A percentile compares a stretch with the other conserved stretches of the same genome.
Evolutionary conservation across 53 echinoderm and acorn worm genomes (phyloP).

Genomic region (Paracentrotus lividus): DNA sequence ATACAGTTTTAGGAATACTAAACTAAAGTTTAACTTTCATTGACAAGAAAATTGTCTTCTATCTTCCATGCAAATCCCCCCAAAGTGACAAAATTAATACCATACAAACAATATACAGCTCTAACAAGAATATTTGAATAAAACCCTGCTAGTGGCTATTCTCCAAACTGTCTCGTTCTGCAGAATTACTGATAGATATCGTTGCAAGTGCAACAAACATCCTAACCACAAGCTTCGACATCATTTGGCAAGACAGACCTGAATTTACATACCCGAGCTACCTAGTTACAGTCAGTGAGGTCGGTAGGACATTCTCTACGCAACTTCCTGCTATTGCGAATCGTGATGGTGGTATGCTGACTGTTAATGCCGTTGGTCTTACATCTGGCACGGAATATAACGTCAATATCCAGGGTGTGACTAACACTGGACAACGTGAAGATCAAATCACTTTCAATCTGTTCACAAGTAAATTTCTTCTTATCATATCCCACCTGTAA

Average conservation of each 20-base stretch:
- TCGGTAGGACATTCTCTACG: constrained; percentile 25
- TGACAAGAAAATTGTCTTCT: no score
- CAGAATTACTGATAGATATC: background rate
- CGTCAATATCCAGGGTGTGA: constrained; percentile 42
- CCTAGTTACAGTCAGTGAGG: constrained; percentile 29
- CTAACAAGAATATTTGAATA: no score
- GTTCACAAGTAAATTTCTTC: constrained; percentile 47
- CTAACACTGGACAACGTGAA: background rate
- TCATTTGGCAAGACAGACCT: constrained; percentile 53
- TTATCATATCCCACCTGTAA: no score
- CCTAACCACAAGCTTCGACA: constrained; percentile 60
- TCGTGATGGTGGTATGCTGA: background rate
- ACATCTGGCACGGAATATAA: constrained; percentile 51
- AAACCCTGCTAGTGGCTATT: no score
- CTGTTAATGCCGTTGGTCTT: constrained; percentile 13
- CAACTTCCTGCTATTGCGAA: background rate
- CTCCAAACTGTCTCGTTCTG: background rate
- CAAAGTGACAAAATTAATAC: no score
- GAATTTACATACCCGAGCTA: constrained; percentile 44
- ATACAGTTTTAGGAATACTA: no score
- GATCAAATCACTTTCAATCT: constrained; percentile 2
- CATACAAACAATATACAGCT: no score
- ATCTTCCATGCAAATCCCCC: no score
- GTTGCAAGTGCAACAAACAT: background rate
- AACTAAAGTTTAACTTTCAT: no score